Base-by-base conservation (phyloP, 2,113 vertebrate genomes). In the Brienomyrus brachyistius region DNA sequence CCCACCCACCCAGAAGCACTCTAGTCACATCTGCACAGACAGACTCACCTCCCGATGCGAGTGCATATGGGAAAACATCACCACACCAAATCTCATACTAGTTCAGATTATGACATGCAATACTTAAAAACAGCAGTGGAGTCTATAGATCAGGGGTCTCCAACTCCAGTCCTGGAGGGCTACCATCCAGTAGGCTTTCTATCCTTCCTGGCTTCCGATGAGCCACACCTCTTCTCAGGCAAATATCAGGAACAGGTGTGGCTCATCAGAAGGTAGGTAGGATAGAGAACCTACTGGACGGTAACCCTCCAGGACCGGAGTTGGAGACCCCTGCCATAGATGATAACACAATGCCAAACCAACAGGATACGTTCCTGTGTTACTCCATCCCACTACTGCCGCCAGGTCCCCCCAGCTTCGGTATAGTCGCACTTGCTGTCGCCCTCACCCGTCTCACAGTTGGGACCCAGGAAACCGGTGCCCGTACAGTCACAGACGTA, bases 401-500 rank as follows among this genome's bases (percentile, higher is more conserved):
- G 21, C 17, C 35, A 43, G 6, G 1, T 74, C 80, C 87, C 66
- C 9, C 50, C 40, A 87, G 48, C 51, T 21, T 27, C 50, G 13
- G 21, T 31, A 40, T 7, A 35, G 35, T n/a, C 9, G 15, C 15
- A 19, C 7, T 74, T 35, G 66, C 27, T 35, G 9, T 2, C 80
- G 10, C 31, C 77, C 96, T 94, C 92, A 97, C 97, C 97, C 91
- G 96, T 96, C 92, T 98, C 97, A 80, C 97, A 98, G 92, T 96
- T 97, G 88, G 93, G 92, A 5, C 98, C 98, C 91, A 98, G 95
- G 94, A 95, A 98, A 51, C 97, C 98, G 0, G 97, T 98, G 91
- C 96, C 97, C 0, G 95, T 94, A 92, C 98, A 98, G 89, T 98
- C 97, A 35, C 98, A 98, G 74, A 98, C 94, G 92, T 97, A 98